Evolutionary conservation across 2,888 invertebrate genomes (phyloP).

Genomic region (Serrognathus titanus): DNA sequence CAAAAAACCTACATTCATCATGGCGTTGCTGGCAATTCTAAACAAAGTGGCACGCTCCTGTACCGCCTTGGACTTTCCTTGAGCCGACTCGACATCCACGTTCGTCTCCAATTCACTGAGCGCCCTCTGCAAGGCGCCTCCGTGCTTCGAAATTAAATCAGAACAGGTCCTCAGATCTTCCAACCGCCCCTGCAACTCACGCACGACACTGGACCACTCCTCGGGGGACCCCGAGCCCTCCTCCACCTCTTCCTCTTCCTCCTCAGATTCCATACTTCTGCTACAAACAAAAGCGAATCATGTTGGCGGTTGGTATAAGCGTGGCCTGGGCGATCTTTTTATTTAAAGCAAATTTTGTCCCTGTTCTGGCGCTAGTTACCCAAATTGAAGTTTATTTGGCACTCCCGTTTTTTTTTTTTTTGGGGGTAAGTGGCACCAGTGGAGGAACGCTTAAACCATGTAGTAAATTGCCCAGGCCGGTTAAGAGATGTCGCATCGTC

Average conservation of each 20-base stretch:
- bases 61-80: slow-evolving; percentile 80
- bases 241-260: slow-evolving; percentile 58
- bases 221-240: slow-evolving; percentile 52
- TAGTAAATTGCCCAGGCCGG: too few relatives aligned
- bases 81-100: slow-evolving; percentile 48
- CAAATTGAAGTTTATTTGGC: too few relatives aligned
- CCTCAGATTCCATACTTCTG: slow-evolving; percentile 70
- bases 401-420: too few relatives aligned
- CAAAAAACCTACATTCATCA: slow-evolving; percentile 79
- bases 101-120: slow-evolving; percentile 73
- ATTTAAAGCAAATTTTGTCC: too few relatives aligned
- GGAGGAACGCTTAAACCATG: too few relatives aligned
- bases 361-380: neutral
- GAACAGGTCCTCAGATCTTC: slow-evolving; percentile 90
- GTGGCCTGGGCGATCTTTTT: too few relatives aligned
- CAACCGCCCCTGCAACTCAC: slow-evolving; percentile 74
- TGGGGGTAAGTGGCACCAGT: too few relatives aligned
- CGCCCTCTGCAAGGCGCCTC: slow-evolving; percentile 76
- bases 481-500: too few relatives aligned
- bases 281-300: slow-evolving; percentile 35
- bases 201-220: slow-evolving; percentile 61
- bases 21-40: slow-evolving; percentile 91
- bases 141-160: slow-evolving; percentile 86
- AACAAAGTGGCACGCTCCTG: slow-evolving; percentile 94
- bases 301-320: too few relatives aligned